Conservation (phyloP, 2,797 vertebrate species). For the Acipenser ruthenus region DNA sequence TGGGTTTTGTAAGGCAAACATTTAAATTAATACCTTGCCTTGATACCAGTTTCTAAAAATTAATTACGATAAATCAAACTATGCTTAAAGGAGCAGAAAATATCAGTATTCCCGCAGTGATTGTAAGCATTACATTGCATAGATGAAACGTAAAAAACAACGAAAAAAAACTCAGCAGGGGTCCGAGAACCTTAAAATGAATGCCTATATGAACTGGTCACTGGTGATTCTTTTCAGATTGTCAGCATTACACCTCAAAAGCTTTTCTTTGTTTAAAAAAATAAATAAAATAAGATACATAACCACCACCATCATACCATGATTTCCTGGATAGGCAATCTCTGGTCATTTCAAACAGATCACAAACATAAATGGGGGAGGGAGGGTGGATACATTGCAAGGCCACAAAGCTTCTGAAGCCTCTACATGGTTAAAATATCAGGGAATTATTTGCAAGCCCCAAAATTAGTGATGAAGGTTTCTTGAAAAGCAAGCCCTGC, state of each 20-base stretch:
- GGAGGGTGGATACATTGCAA: no score
- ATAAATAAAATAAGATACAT: no score
- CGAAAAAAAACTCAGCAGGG: neutral
- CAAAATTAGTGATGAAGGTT: neutral
- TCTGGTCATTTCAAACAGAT: no score
- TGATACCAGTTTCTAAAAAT: slow-evolving; percentile 17
- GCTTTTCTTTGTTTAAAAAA: no score
- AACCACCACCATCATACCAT: no score
- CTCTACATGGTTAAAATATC: no score
- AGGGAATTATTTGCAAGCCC: no score
- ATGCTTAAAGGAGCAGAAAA: neutral
- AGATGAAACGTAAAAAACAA: slow-evolving; percentile 11
- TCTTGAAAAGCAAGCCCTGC: slow-evolving; percentile 1
- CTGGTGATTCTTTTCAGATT: neutral
- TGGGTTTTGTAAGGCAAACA: no score
- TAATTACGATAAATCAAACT: slow-evolving; percentile 19
- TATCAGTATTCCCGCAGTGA: neutral
- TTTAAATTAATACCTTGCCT: slow-evolving; percentile 12
- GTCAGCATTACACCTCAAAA: neutral
- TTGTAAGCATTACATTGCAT: slow-evolving; percentile 33
- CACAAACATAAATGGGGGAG: no score
- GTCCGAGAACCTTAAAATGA: neutral
- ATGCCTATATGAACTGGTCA: slow-evolving; percentile 1
- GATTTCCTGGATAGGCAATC: no score
- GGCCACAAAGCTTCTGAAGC: no score